phyloP scores from a whole-genome alignment of 2,888 invertebrate genomes.

The Carabus problematicus region DNA sequence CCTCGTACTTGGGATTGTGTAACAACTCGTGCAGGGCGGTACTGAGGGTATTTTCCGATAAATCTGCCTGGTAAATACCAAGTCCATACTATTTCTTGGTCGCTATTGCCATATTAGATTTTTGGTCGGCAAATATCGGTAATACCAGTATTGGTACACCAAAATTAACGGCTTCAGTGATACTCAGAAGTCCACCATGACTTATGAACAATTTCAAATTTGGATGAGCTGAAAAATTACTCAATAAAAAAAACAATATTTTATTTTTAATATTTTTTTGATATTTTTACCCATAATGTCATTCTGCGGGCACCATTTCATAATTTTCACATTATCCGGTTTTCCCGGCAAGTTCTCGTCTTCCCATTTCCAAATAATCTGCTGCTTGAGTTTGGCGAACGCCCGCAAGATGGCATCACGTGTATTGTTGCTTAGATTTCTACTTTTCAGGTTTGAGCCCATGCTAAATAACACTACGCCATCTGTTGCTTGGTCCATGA shows the following conservation, averaged over 20 bases:
- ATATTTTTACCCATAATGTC: constrained; percentile 55
- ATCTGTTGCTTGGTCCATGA: constrained; percentile 62
- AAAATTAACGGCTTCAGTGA: constrained; percentile 65
- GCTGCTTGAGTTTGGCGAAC: constrained; percentile 67
- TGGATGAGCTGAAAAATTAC: constrained; percentile 64
- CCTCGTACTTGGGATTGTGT: no score
- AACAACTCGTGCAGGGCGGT: no score
- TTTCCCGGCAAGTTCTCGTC: constrained; percentile 61
- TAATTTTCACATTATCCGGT: no score
- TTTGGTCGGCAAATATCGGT: constrained; percentile 64
- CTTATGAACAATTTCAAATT: constrained; percentile 66
- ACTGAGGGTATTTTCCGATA: constrained; percentile 59
- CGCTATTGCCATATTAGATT: constrained; percentile 59
- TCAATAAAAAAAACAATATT: no score
- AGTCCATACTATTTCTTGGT: constrained; percentile 53
- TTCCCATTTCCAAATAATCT: constrained; percentile 76
- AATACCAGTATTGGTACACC: constrained; percentile 63
- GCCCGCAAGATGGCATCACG: no score
- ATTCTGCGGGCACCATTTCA: constrained; percentile 74
- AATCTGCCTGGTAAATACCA: constrained; percentile 57
- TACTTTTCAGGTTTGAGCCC: constrained; percentile 66
- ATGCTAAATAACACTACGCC: constrained; percentile 68
- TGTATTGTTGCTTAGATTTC: constrained; percentile 63
- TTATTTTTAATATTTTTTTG: no score
- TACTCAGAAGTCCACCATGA: constrained; percentile 66